phyloP scores from a whole-genome alignment of 2,113 vertebrate species.

The Papio anubis region DNA sequence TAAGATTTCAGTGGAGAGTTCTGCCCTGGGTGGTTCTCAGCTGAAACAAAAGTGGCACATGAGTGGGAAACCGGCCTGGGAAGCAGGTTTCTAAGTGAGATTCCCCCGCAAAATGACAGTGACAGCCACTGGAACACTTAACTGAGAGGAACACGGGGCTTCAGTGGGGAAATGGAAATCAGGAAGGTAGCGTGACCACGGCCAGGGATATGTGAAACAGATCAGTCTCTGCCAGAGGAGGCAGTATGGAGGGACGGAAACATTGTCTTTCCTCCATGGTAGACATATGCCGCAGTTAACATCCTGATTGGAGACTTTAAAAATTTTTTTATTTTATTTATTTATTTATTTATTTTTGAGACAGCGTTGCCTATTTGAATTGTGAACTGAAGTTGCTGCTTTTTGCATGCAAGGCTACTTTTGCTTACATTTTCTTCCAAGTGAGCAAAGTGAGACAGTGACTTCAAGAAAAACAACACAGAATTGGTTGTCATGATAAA shows the following conservation, averaged over 20 bases:
- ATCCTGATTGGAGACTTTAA: background rate
- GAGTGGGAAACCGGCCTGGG: background rate
- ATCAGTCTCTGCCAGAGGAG: background rate
- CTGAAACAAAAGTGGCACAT: rapidly evolving
- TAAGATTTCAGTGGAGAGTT: background rate
- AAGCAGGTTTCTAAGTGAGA: background rate
- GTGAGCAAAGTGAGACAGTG: background rate
- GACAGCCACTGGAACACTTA: background rate
- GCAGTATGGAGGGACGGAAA: rapidly evolving
- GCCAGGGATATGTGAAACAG: background rate
- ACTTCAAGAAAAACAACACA: conserved; percentile 17
- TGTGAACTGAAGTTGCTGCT: background rate
- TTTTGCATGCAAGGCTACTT: background rate
- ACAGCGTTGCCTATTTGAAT: background rate
- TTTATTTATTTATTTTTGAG: too few species aligned
- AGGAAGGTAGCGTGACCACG: background rate
- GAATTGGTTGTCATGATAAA: conserved; percentile 6
- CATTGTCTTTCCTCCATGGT: background rate
- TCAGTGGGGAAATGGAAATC: background rate
- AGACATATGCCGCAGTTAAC: background rate
- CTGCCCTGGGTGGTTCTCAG: background rate
- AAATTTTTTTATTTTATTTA: too few species aligned
- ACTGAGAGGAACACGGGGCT: background rate
- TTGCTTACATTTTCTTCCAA: background rate
- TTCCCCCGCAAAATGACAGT: background rate